Evolutionary conservation across 64 coral and sea anemone species (phyloP).

Genomic region (Montipora efflorescens): DNA sequence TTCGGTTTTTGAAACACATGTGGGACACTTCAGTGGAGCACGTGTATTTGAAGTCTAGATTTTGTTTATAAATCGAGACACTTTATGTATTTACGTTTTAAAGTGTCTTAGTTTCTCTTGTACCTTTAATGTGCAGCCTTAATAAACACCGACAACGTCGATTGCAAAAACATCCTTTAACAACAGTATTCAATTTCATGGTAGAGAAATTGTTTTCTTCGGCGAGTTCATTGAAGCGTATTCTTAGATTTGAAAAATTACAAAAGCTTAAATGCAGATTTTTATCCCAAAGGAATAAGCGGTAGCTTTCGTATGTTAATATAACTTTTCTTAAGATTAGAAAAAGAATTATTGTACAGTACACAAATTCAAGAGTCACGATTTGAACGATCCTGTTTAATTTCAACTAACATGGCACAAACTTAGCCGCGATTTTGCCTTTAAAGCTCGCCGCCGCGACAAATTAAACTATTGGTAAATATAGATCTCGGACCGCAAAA

Average conservation of each 20-base stretch:
- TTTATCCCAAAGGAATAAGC: background rate
- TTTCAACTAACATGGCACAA: background rate
- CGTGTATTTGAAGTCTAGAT: background rate
- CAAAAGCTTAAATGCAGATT: conserved; percentile 16
- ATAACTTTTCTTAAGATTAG: background rate
- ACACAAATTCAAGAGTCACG: background rate
- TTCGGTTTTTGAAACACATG: background rate
- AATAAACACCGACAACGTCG: background rate
- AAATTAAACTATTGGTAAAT: conserved; percentile 33
- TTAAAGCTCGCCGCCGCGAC: background rate
- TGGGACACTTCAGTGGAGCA: background rate
- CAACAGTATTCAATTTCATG: conserved; percentile 31
- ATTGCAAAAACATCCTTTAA: background rate
- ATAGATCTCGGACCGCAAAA: background rate
- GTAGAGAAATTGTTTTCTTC: conserved; percentile 5
- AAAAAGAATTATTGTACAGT: conserved; percentile 30
- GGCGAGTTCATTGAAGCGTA: conserved; percentile 25
- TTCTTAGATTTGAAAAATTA: conserved; percentile 15
- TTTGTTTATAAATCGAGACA: background rate
- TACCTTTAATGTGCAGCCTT: background rate
- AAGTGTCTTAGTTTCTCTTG: background rate
- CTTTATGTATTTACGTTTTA: background rate
- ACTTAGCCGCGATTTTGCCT: conserved; percentile 1
- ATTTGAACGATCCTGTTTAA: background rate
- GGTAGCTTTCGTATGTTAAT: background rate